Percentiles rank a stretch among this genome's conserved stretches.
Conservation (phyloP, 2,797 vertebrate species). For the Erpetoichthys calabaricus region DNA sequence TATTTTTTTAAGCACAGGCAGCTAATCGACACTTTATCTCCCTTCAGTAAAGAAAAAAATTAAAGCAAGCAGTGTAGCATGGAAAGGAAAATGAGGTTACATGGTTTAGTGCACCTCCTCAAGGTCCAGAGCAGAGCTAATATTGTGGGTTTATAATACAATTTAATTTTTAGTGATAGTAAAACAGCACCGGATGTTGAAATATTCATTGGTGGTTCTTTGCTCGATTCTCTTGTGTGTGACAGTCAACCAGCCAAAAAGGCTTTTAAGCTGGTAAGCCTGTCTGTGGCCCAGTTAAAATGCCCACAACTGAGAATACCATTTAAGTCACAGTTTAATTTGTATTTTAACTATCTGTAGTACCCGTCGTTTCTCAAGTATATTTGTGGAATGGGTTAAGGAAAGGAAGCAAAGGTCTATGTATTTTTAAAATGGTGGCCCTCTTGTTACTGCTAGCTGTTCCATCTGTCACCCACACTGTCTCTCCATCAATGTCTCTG, state of each 20-base stretch:
- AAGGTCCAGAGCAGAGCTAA: slow-evolving; percentile 17
- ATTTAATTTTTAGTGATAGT: slow-evolving; percentile 22
- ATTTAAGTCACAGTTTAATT: no score
- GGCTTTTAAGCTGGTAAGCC: slow-evolving; percentile 18
- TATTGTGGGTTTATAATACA: slow-evolving; percentile 18
- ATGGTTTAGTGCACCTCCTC: slow-evolving; percentile 24
- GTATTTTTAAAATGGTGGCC: no score
- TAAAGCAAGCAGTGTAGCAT: slow-evolving; percentile 17
- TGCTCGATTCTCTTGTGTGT: slow-evolving; percentile 35
- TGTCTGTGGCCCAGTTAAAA: no score
- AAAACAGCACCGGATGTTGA: slow-evolving; percentile 25
- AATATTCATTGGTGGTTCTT: slow-evolving; percentile 31
- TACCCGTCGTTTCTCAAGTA: no score
- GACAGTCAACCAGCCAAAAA: slow-evolving; percentile 42
- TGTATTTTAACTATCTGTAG: no score
- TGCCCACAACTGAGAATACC: no score
- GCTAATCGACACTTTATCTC: slow-evolving; percentile 1
- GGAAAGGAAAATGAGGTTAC: slow-evolving; percentile 19
- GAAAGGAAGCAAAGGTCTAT: no score
- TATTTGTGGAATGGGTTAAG: no score
- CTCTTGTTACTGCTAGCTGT: no score
- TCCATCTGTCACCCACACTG: no score
- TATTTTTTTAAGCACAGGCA: background rate
- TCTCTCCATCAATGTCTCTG: no score
- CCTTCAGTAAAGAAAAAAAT: slow-evolving; percentile 17